These are phyloP conservation scores for Hemicrepidius hirtus DNA, from an alignment of 2,888 invertebrate genomes.

Conservation along the genomic window DNA sequence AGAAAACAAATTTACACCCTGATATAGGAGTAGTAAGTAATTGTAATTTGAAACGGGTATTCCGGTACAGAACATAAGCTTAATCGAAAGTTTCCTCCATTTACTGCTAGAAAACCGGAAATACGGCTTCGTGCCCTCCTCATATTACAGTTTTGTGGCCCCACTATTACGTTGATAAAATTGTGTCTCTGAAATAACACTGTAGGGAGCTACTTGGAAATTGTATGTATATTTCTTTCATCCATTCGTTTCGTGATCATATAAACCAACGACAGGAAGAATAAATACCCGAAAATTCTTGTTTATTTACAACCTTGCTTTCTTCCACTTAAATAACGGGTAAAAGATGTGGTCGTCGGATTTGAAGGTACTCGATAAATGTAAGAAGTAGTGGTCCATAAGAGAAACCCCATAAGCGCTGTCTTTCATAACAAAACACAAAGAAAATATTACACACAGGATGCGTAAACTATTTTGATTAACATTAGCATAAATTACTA, in stretches of 20 bases:
- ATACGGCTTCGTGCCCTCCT: conserved; percentile 5
- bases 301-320: too few species aligned
- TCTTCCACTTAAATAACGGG: too few species aligned
- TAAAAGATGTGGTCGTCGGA: too few species aligned
- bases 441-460: too few species aligned
- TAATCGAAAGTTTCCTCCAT: conserved; percentile 13
- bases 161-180: conserved; percentile 38
- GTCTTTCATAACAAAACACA: too few species aligned
- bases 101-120: conserved; percentile 3
- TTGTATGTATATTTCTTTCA: conserved; percentile 33
- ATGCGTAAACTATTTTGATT: too few species aligned
- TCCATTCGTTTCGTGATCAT: conserved; percentile 19
- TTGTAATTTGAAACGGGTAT: background rate
- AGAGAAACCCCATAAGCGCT: too few species aligned
- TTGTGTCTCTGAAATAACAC: conserved; percentile 37
- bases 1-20: conserved; percentile 2
- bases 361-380: too few species aligned
- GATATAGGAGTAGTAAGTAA: background rate
- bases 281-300: background rate
- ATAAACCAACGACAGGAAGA: conserved; percentile 11
- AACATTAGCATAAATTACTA: too few species aligned
- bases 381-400: too few species aligned
- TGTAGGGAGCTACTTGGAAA: conserved; percentile 31
- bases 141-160: conserved; percentile 23
- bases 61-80: background rate